Conservation (phyloP, 2,888 invertebrate species). For the Branchipolynoe longqiensis region DNA sequence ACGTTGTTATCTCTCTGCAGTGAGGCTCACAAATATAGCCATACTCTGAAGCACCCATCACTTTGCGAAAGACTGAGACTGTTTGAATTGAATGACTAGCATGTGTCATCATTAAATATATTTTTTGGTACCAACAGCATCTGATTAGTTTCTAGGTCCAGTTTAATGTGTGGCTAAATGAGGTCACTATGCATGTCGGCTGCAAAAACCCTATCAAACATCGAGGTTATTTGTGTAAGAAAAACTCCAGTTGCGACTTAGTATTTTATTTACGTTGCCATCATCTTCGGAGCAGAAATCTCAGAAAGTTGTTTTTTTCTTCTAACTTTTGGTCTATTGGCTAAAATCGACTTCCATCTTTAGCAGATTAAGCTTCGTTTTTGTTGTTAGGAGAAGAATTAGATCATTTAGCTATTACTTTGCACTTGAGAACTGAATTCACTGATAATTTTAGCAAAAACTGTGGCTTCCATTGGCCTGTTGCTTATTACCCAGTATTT, state of each 20-base stretch:
- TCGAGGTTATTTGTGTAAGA: neutral
- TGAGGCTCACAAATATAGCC: neutral
- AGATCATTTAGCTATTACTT: no score
- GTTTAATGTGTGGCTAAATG: neutral
- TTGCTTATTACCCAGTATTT: neutral
- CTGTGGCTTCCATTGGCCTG: no score
- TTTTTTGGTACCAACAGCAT: constrained; percentile 19
- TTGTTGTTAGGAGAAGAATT: neutral
- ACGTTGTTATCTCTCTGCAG: neutral
- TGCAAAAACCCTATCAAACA: neutral
- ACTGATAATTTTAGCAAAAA: no score
- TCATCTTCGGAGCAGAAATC: constrained; percentile 20
- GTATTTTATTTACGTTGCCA: neutral
- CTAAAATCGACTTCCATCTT: no score
- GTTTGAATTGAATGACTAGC: neutral
- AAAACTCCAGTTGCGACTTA: neutral
- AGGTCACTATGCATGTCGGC: neutral
- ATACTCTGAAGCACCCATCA: neutral
- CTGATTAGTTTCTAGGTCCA: constrained; percentile 8
- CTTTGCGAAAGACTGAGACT: neutral
- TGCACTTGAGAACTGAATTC: no score
- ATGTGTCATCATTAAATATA: constrained; percentile 27
- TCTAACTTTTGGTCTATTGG: no score
- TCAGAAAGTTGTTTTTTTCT: neutral
- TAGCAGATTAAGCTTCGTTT: no score